phyloP scores from a whole-genome alignment of 2,797 vertebrate genomes.

The Microhierax caerulescens region DNA sequence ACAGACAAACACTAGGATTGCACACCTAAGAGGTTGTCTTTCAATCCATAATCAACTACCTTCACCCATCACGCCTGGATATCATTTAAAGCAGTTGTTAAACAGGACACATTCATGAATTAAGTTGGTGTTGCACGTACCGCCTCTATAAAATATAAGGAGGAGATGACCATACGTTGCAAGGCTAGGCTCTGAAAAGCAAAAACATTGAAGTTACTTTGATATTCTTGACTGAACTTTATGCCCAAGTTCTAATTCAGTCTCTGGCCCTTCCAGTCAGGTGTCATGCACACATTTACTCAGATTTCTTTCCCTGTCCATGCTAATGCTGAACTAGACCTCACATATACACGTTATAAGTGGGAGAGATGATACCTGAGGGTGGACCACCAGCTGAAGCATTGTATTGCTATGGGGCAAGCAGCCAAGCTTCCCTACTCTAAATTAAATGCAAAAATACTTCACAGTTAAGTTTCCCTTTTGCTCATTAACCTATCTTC shows the following conservation, averaged over 20 bases:
- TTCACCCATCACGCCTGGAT: neutral
- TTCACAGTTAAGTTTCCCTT: neutral
- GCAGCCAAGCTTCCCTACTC: neutral
- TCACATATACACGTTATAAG: rapidly evolving
- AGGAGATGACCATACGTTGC: constrained; percentile 85
- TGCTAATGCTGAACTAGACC: neutral
- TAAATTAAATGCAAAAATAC: neutral
- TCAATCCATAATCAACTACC: neutral
- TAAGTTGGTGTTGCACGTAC: constrained; percentile 66
- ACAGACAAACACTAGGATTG: neutral
- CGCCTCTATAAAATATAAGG: constrained; percentile 75
- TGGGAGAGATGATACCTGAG: neutral
- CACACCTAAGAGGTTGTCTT: rapidly evolving
- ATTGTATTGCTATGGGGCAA: neutral
- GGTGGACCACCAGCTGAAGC: neutral
- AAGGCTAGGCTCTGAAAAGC: constrained; percentile 85
- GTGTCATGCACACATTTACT: neutral
- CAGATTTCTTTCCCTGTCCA: rapidly evolving
- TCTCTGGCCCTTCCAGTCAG: neutral
- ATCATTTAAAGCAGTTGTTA: neutral
- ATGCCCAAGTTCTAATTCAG: neutral
- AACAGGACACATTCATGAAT: rapidly evolving
- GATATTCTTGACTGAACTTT: neutral
- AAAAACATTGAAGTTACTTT: neutral
- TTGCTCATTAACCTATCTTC: neutral